Percentiles rank a stretch among this genome's conserved stretches.
phyloP scores from a whole-genome alignment of 1,140 invertebrate genomes.

The Papilio xuthus region DNA sequence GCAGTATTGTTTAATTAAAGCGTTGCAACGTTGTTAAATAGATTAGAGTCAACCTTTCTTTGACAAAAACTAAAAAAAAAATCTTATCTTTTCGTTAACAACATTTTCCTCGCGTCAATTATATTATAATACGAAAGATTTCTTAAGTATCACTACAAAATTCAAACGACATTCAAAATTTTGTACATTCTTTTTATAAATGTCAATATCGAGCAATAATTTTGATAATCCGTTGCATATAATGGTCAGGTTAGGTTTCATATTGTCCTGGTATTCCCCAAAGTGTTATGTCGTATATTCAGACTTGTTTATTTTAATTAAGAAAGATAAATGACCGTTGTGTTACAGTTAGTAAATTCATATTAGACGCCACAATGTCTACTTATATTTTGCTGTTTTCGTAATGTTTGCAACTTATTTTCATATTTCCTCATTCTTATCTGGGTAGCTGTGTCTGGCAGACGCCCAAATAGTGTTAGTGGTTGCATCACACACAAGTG shows the following conservation, averaged over 20 bases:
- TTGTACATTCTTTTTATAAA: no score
- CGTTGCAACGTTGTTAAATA: constrained; percentile 1
- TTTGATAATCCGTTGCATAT: no score
- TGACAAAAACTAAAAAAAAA: background rate
- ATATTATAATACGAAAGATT: no score
- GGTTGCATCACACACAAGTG: constrained; percentile 43
- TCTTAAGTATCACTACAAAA: no score
- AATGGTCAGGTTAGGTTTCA: background rate
- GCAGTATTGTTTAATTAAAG: constrained; percentile 13
- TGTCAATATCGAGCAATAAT: no score
- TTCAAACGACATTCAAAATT: no score
- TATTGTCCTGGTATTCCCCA: background rate
- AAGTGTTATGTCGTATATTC: background rate
- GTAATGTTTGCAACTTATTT: constrained; percentile 42
- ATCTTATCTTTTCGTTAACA: background rate
- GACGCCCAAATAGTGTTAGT: constrained; percentile 43
- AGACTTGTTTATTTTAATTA: background rate
- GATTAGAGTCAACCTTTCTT: constrained; percentile 9
- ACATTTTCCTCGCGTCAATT: no score
- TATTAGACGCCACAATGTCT: constrained; percentile 8
- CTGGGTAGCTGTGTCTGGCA: constrained; percentile 40
- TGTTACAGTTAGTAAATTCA: constrained; percentile 5
- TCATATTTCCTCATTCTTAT: constrained; percentile 50
- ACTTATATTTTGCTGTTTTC: constrained; percentile 11
- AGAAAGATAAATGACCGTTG: background rate